Conservation (phyloP, 2,797 vertebrate genomes). For the Cryptoblepharus egeriae region DNA sequence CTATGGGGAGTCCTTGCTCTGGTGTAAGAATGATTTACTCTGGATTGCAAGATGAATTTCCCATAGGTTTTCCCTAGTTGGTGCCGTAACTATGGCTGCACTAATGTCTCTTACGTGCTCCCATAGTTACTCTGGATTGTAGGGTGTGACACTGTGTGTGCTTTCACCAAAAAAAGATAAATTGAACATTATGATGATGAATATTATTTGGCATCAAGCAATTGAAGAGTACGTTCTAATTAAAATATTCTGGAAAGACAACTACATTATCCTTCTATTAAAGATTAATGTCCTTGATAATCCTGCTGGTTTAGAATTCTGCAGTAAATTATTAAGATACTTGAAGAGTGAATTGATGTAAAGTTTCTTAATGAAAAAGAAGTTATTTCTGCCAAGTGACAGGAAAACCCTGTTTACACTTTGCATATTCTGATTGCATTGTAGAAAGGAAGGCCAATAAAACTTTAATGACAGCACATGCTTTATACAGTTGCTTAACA, state of each 20-base stretch:
- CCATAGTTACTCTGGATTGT: no score
- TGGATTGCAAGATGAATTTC: no score
- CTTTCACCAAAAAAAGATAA: conserved; percentile 31
- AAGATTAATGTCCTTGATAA: conserved; percentile 37
- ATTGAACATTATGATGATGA: conserved; percentile 27
- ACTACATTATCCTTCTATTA: conserved; percentile 20
- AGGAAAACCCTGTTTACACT: background rate
- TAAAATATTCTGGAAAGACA: conserved; percentile 34
- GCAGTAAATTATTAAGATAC: conserved; percentile 26
- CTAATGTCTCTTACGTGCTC: no score
- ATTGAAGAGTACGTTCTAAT: conserved; percentile 28
- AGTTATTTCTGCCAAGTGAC: background rate
- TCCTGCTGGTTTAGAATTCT: conserved; percentile 6
- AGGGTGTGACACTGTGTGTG: no score
- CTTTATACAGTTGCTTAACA: background rate
- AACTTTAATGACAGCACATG: conserved; percentile 9
- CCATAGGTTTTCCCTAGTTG: no score
- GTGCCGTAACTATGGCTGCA: no score
- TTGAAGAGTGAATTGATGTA: conserved; percentile 13
- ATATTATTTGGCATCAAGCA: conserved; percentile 39
- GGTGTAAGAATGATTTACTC: no score
- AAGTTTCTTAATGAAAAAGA: conserved; percentile 26
- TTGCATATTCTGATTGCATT: background rate
- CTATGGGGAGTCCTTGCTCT: no score
- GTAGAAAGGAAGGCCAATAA: background rate